phyloP scores from a whole-genome alignment of 2,888 invertebrate genomes.

The Listrodromus nycthemerus region DNA sequence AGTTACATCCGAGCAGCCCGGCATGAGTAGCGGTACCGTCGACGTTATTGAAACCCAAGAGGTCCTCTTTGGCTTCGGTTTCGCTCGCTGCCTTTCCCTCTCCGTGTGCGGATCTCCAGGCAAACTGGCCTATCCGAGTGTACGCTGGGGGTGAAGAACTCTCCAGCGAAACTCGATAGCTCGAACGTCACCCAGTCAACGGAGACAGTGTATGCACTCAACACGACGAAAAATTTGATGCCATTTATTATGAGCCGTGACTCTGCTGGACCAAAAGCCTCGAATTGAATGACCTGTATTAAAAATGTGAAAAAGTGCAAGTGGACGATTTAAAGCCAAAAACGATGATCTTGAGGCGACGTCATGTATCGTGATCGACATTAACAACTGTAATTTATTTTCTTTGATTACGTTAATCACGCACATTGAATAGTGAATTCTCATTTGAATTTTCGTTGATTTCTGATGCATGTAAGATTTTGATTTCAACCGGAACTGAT shows the following conservation, averaged over 20 bases:
- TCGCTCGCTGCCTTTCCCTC: conserved; percentile 68
- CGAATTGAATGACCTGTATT: background rate
- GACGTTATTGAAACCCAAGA: conserved; percentile 80
- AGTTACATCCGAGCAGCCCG: conserved; percentile 41
- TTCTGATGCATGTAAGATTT: no score
- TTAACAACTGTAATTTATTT: no score
- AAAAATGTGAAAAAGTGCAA: no score
- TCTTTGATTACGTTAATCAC: no score
- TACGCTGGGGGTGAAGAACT: conserved; percentile 14
- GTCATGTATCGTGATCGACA: no score
- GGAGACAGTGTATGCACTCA: conserved; percentile 36
- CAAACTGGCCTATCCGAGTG: conserved; percentile 15
- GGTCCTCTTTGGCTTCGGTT: conserved; percentile 81
- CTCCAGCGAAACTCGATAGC: conserved; percentile 62
- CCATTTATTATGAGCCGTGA: background rate
- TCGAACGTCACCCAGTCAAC: conserved; percentile 50
- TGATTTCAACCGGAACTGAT: no score
- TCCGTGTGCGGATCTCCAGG: conserved; percentile 55
- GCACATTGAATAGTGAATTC: no score
- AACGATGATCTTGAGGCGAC: no score
- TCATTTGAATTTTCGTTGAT: no score
- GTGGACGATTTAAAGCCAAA: no score
- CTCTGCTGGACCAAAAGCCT: no score
- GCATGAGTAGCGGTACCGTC: conserved; percentile 61
- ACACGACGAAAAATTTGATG: background rate